Evolutionary conservation across 2,888 invertebrate genomes (phyloP), one percentile per base, ranked within the genome.

Genomic region (Stramonita haemastoma): DNA sequence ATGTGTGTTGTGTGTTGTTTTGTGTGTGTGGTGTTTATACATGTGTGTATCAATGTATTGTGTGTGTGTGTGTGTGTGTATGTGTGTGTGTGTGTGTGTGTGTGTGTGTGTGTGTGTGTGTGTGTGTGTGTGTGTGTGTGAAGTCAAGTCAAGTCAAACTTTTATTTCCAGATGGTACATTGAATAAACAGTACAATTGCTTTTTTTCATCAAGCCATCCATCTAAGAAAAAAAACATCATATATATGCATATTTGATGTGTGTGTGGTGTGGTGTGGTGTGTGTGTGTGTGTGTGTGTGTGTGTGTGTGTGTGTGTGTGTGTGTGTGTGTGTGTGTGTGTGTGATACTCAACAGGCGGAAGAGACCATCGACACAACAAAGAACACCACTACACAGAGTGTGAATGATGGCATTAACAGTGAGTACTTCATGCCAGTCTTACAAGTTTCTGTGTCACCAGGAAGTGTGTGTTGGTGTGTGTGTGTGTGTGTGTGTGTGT

Each of bases 341-440:
- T 86, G 70, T 77, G 79, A 84, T 34, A 73, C n/a, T 36, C 70
- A 77, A n/a, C 90, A 94, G 94, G 93, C 93, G 36, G 90, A 89
- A 84, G 66, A 32, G 36, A 90, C 92, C 73, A 91, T 93, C 86
- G 79, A 92, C 34, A 87, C 87, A 1, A 90, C 92, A 8, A 91
- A 91, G 57, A 22, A 22, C n/a, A 88, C 91, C 56, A 90, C 93
- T 0, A 88, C 91, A 57, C 36, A 32, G 17, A 86, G 87, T 22
- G 88, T 93, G 17, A 77, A 90, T 60, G 36, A 32, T 1, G 86
- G 91, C 36, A 92, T 93, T 29, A 77, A 89, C 56, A 56, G 93
- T 93, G 90, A 91, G 92, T 90, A 29, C 73, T 73, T 26, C 26
- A 26, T 73, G 19, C n/a, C 46, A 46, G 46, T 46, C 46, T 46